Percentiles rank a stretch among this genome's conserved stretches.
Evolutionary conservation across 2,888 invertebrate genomes (phyloP).

Genomic region (Stegophylla sp.): DNA sequence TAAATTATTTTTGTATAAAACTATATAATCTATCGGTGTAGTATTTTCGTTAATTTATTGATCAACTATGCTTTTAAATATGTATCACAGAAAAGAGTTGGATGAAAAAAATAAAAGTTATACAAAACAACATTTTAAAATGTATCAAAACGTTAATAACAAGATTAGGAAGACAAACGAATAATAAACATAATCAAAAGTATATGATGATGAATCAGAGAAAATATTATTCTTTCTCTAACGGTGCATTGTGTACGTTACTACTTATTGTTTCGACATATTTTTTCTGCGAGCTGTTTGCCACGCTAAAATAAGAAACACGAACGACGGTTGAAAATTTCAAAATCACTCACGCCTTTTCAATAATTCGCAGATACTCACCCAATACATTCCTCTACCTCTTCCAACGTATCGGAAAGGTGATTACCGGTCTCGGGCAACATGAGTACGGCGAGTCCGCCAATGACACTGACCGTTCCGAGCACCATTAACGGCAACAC

Average conservation of each 20-base stretch:
- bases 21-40: conserved; percentile 6
- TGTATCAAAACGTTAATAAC: conserved; percentile 30
- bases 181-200: conserved; percentile 12
- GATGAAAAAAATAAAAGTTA: not conserved
- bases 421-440: conserved; percentile 78
- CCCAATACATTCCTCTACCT: conserved; percentile 49
- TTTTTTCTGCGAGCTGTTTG: conserved; percentile 39
- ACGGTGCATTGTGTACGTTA: conserved; percentile 18
- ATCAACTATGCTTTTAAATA: conserved; percentile 37
- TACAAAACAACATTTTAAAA: not conserved
- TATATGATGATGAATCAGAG: not conserved
- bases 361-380: not conserved
- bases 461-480: conserved; percentile 74
- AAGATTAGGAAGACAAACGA: conserved; percentile 52
- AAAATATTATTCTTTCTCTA: conserved; percentile 41
- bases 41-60: conserved; percentile 16
- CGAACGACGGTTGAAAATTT: not conserved
- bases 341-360: not conserved
- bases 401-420: conserved; percentile 46
- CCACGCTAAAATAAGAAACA: conserved; percentile 33
- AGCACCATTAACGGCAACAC: conserved; percentile 76
- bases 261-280: conserved; percentile 45
- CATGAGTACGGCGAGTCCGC: conserved; percentile 76
- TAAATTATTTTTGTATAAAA: conserved; percentile 7
- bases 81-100: conserved; percentile 40